Evolutionary conservation across 2,888 invertebrate species (phyloP).

Genomic region (Heterodera filipjevi): DNA sequence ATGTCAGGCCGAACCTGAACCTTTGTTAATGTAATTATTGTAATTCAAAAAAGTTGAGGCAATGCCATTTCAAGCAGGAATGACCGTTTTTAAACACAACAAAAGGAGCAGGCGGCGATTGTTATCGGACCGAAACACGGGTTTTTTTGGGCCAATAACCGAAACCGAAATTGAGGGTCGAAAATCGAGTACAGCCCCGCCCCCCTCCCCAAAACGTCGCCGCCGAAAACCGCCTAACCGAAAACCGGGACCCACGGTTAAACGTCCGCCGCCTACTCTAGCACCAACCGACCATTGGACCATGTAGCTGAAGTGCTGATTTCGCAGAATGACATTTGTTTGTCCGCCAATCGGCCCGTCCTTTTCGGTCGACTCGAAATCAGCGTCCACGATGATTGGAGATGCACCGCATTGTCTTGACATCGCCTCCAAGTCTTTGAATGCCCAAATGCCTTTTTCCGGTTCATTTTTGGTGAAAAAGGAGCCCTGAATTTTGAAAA

Average conservation of each 20-base stretch:
- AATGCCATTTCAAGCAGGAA: too few relatives aligned
- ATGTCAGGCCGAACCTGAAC: constrained; percentile 17
- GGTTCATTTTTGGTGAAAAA: constrained; percentile 79
- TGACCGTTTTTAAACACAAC: too few relatives aligned
- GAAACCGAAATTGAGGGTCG: not conserved
- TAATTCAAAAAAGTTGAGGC: not conserved
- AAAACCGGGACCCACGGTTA: too few relatives aligned
- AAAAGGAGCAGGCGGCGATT: too few relatives aligned
- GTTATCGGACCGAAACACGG: too few relatives aligned
- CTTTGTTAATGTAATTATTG: not conserved
- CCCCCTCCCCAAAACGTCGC: too few relatives aligned
- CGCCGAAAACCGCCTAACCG: too few relatives aligned
- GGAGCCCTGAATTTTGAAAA: constrained; percentile 52
- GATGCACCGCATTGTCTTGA: constrained; percentile 74
- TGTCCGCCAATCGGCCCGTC: constrained; percentile 86
- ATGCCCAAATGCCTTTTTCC: constrained; percentile 74
- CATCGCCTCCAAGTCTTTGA: constrained; percentile 82
- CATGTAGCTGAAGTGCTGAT: constrained; percentile 89
- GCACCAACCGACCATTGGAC: constrained; percentile 86
- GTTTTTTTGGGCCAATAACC: too few relatives aligned
- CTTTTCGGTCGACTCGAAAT: constrained; percentile 67
- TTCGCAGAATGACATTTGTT: constrained; percentile 82
- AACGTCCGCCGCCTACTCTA: too few relatives aligned
- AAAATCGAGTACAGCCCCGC: too few relatives aligned
- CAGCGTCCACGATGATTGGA: constrained; percentile 83